These are phyloP conservation scores for Prorops nasuta DNA, from an alignment of 1,140 invertebrate species.

Conservation along the genomic window DNA sequence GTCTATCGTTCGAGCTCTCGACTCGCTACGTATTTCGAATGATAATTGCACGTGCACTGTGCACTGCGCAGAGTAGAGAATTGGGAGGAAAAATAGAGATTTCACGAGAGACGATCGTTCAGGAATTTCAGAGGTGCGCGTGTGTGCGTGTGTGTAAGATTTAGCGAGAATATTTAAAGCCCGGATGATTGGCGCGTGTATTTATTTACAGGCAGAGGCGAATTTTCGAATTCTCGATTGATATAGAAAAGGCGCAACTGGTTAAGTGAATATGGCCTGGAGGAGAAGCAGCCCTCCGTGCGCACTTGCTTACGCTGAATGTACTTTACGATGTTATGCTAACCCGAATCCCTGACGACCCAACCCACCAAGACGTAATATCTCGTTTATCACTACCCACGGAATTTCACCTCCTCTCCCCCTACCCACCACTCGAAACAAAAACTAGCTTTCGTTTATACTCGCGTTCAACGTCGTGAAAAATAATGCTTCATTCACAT, in stretches of 20 bases:
- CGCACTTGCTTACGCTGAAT: constrained; percentile 23
- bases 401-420: constrained; percentile 1
- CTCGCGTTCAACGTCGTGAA: no score
- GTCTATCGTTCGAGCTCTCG: no score
- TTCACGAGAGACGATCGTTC: no score
- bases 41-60: no score
- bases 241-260: constrained; percentile 14
- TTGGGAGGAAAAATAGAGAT: no score
- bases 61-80: constrained; percentile 17
- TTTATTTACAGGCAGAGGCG: constrained; percentile 26
- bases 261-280: constrained; percentile 11
- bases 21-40: no score
- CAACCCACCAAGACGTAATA: constrained; percentile 18
- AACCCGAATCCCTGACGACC: constrained; percentile 30
- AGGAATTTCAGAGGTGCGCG: no score
- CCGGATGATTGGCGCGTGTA: constrained; percentile 6
- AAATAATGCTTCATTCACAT: no score
- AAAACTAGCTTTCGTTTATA: no score
- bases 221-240: constrained; percentile 22
- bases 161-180: no score
- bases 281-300: constrained; percentile 12
- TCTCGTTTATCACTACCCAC: constrained; percentile 21
- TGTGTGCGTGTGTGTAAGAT: no score
- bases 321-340: constrained; percentile 38
- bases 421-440: no score